Evolutionary conservation across 2,888 invertebrate genomes (phyloP).

Genomic region (Sphinx pinastri): DNA sequence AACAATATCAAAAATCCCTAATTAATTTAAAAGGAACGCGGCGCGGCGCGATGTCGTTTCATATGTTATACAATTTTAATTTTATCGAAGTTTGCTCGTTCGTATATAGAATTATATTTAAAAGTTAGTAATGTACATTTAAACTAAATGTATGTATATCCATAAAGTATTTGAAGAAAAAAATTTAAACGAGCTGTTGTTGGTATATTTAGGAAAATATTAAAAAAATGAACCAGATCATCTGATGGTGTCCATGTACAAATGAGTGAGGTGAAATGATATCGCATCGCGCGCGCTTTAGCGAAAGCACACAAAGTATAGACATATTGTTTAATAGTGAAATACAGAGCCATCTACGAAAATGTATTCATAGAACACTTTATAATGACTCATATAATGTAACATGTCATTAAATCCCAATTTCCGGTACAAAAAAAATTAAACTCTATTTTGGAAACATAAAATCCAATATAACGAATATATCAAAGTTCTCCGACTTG

Average conservation of each 20-base stretch:
- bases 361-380: slow-evolving; percentile 65
- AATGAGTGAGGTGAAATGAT: slow-evolving; percentile 78
- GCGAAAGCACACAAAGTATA: slow-evolving; percentile 70
- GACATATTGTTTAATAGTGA: slow-evolving; percentile 74
- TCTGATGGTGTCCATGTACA: slow-evolving; percentile 89
- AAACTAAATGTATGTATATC: slow-evolving; percentile 56
- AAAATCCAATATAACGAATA: slow-evolving; percentile 57
- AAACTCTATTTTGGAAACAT: slow-evolving; percentile 65
- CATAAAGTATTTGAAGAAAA: slow-evolving; percentile 68
- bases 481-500: slow-evolving; percentile 68
- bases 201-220: slow-evolving; percentile 84
- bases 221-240: slow-evolving; percentile 85
- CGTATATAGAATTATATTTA: slow-evolving; percentile 82
- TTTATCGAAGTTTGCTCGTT: slow-evolving; percentile 84
- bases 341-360: slow-evolving; percentile 78
- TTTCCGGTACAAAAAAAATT: slow-evolving; percentile 75
- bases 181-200: slow-evolving; percentile 76
- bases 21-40: slow-evolving; percentile 33
- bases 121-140: slow-evolving; percentile 76
- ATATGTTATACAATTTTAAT: slow-evolving; percentile 83
- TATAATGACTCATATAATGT: slow-evolving; percentile 47
- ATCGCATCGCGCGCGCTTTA: slow-evolving; percentile 59
- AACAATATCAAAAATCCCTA: slow-evolving; percentile 75
- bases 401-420: slow-evolving; percentile 53
- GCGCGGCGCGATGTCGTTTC: slow-evolving; percentile 67